phyloP scores from a whole-genome alignment of 2,888 invertebrate genomes.

The Malacosoma neustria region DNA sequence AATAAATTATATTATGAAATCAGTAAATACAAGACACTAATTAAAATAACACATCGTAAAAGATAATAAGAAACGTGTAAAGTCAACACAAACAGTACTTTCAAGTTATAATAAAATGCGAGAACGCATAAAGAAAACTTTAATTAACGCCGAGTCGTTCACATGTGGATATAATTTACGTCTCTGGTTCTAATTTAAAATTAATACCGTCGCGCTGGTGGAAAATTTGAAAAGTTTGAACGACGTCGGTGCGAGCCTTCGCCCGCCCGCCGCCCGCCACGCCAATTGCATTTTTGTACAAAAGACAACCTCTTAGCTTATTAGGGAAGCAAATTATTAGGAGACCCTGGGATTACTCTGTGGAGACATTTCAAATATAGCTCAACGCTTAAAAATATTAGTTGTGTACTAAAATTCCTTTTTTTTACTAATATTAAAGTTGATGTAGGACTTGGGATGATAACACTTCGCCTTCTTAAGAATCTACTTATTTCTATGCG shows the following conservation, averaged over 20 bases:
- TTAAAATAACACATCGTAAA: too few species aligned
- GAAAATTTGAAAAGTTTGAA: conserved; percentile 73
- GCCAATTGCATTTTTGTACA: conserved; percentile 69
- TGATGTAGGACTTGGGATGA: too few species aligned
- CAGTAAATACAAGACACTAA: too few species aligned
- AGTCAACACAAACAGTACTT: conserved; percentile 8
- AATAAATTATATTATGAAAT: too few species aligned
- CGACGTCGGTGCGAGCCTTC: conserved; percentile 47
- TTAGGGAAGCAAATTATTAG: conserved; percentile 65
- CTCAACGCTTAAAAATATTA: too few species aligned
- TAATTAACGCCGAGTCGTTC: conserved; percentile 45
- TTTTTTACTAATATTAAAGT: too few species aligned
- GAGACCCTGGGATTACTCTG: conserved; percentile 55
- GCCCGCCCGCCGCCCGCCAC: conserved; percentile 46
- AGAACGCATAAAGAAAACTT: conserved; percentile 31
- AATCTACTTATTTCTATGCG: too few species aligned
- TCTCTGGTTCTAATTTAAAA: conserved; percentile 60
- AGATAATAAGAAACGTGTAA: not conserved
- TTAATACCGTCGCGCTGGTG: conserved; percentile 56
- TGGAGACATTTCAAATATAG: too few species aligned
- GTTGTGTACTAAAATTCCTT: too few species aligned
- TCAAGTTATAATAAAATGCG: conserved; percentile 11
- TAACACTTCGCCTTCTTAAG: too few species aligned
- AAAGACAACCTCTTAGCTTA: conserved; percentile 70
- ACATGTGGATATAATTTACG: conserved; percentile 55